Base-by-base conservation (phyloP, 1,140 invertebrate genomes). In the Sesamia nonagrioides region DNA sequence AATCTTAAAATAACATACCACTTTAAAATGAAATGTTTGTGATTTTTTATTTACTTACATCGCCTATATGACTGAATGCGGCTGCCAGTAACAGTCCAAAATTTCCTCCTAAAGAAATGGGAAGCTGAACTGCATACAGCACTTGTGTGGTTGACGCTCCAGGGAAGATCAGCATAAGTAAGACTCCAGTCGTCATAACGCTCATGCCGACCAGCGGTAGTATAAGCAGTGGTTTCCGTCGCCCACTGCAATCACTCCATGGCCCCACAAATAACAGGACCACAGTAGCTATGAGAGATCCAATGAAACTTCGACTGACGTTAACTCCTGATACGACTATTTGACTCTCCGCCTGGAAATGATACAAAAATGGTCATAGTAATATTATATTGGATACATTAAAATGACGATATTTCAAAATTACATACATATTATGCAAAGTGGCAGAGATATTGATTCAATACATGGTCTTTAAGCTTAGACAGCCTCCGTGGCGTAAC, bases 181-280 rank as follows among this genome's bases (percentile, higher is more conserved):
- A 58, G 0, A 95, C 88, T 58, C 81, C 88, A 9, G 88, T 85
- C 3, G 94, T 92, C 88, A 92, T 94, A 1, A 93, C 82, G 52
- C 89, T 88, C 94, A 95, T 95, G 1, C 94, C 94, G 0, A 91
- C 71, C 27, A 95, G 75, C 2, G 95, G 91, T 69, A 95, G 69
- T 18, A 95, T 88, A 7, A 95, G 89, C n/a, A 95, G 77, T 1
- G 95, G 95, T 54, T 95, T 95, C 74, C 95, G 85, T 35, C 94
- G 82, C 2, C 95, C 94, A 83, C 95, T 95, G 81, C 89, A 94
- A 79, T 95, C 95, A 72, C 95, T 95, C 95, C 94, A 95, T 2
- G 95, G 95, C 1, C 93, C 95, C 6, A 94, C 86, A 61, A 95
- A 95, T 2, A 95, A 61, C 5, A 95, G 82, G 0, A 95, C 86